Evolutionary conservation across 2,888 invertebrate species (phyloP).

Genomic region (Apoda limacodes): DNA sequence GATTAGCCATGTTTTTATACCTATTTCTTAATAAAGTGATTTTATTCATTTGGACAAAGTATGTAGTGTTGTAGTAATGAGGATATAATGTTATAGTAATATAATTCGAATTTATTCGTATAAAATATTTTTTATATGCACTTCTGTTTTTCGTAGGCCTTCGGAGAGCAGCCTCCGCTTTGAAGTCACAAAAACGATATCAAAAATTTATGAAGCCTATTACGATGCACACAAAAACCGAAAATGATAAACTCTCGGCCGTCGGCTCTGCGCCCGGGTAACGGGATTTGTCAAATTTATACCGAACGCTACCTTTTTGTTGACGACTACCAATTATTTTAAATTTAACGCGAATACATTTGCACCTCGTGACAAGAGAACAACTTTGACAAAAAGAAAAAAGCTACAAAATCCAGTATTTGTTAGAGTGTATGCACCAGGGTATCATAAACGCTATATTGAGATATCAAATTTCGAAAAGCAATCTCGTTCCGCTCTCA

Average conservation of each 20-base stretch:
- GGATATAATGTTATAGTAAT: slow-evolving; percentile 24
- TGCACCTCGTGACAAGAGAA: background rate
- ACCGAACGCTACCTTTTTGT: slow-evolving; percentile 28
- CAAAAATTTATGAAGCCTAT: slow-evolving; percentile 62
- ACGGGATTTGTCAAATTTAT: slow-evolving; percentile 50
- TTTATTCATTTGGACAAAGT: too few species aligned
- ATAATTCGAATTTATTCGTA: slow-evolving; percentile 1
- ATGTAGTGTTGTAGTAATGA: slow-evolving; percentile 23
- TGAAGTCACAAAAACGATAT: slow-evolving; percentile 48
- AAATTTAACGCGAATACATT: slow-evolving; percentile 24
- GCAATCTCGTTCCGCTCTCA: slow-evolving; percentile 44
- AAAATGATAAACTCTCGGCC: slow-evolving; percentile 44
- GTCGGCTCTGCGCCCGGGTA: slow-evolving; percentile 30
- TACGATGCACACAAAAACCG: slow-evolving; percentile 48
- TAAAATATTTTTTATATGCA: too few species aligned
- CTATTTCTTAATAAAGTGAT: too few species aligned
- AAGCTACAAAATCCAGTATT: slow-evolving; percentile 1
- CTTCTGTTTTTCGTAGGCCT: too few species aligned
- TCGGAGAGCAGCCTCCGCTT: too few species aligned
- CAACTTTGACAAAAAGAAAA: background rate
- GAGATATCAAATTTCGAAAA: slow-evolving; percentile 66
- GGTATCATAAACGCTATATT: slow-evolving; percentile 55
- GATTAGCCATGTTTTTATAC: too few species aligned
- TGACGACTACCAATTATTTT: slow-evolving; percentile 40
- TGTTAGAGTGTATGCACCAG: slow-evolving; percentile 33